Base-by-base conservation (phyloP, 2,888 invertebrate genomes). In the Caenorhabditis becei region DNA sequence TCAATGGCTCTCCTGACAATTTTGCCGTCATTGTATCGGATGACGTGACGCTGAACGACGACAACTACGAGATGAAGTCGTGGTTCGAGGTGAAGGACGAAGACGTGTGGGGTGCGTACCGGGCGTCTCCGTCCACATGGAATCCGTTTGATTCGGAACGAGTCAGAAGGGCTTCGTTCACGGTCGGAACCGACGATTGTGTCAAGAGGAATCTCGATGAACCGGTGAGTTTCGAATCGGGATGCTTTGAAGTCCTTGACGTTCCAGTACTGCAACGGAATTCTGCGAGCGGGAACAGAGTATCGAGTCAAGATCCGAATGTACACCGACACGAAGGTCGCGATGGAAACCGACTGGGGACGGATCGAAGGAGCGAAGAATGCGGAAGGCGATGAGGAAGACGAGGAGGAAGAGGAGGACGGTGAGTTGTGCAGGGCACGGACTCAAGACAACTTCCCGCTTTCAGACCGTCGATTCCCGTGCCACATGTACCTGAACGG, bases 401-500 rank as follows among this genome's bases (percentile, higher is more conserved):
- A 83, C n/a, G 84, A 85, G 10, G 84, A 84, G n/a, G 77, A 81
- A 14, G 79, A 85, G 47, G 79, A 81, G 32, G 78, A 77, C 49
- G 77, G 66, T 77, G 51, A 66, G 56, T 49, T 18, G 16, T 23
- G 20, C 20, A 11, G 10, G 5, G n/a, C 24, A 7, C 10, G 0
- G 0, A 32, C n/a, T 11, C 51, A 26, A 44, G 24, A 26, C 14
- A 35, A 16, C n/a, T n/a, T n/a, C n/a, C n/a, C n/a, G 32, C 16
- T 80, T 84, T 20, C 80, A 87, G 86, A 86, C 32, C 85, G 86
- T n/a, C 86, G 90, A 20, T 86, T 90, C 53, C 90, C 90, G 7
- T 90, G 90, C 65, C 87, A 90, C 77, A 90, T 90, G 90, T 90
- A 90, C 70, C 75, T 90, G 72, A 90, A 90, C 69, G 89, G 89